Evolutionary conservation across 2,888 invertebrate genomes (phyloP).

Genomic region (Apotomis betuletana): DNA sequence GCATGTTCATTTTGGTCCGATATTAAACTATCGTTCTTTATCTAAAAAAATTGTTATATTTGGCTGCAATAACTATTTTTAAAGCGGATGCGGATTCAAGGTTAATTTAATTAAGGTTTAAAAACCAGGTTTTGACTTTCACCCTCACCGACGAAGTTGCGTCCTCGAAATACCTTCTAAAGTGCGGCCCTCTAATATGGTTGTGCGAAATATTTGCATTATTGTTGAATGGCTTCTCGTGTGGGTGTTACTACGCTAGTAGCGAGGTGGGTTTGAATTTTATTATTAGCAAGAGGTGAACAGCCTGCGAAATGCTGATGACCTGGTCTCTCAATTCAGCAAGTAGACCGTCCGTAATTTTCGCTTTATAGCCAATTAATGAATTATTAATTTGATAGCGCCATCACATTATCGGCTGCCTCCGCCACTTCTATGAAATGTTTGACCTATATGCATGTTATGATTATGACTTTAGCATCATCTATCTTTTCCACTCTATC

Average conservation of each 20-base stretch:
- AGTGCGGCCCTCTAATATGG: background rate
- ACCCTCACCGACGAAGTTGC: too few species aligned
- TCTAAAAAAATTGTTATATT: too few species aligned
- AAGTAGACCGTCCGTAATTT: conserved; percentile 13
- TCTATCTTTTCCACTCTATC: background rate
- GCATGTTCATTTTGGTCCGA: too few species aligned
- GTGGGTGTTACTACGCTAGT: conserved; percentile 57
- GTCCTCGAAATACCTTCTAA: background rate
- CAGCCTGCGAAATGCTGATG: conserved; percentile 59
- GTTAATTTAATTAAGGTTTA: too few species aligned
- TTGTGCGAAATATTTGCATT: conserved; percentile 20
- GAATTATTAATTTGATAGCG: conserved; percentile 29
- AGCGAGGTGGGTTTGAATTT: conserved; percentile 71
- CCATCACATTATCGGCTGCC: conserved; percentile 12
- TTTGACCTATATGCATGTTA: conserved; percentile 25
- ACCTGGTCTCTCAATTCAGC: conserved; percentile 43
- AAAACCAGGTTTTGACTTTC: too few species aligned
- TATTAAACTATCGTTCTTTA: too few species aligned
- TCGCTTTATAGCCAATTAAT: background rate
- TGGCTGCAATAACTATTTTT: too few species aligned
- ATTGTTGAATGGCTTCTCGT: conserved; percentile 54
- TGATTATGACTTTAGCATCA: background rate
- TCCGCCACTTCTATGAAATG: conserved; percentile 14
- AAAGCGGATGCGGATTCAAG: too few species aligned
- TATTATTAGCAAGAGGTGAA: conserved; percentile 74